These are phyloP conservation scores for Caenorhabditis virilis DNA, from an alignment of 2,888 invertebrate genomes.

Conservation along the genomic window DNA sequence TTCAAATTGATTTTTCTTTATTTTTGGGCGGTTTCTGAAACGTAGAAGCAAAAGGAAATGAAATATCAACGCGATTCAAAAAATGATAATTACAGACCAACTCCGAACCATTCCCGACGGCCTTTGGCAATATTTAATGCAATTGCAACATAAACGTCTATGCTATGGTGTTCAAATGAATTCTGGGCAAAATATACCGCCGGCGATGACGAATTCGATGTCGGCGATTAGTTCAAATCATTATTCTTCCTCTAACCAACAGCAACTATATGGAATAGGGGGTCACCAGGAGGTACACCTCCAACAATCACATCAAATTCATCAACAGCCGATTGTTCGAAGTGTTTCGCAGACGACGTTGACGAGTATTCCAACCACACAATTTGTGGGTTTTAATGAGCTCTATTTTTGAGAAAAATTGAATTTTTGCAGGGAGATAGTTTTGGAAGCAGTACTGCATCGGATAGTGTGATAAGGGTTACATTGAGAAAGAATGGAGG, in stretches of 20 bases:
- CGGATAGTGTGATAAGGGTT: conserved; percentile 23
- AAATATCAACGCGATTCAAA: neutral
- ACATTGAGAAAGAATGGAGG: conserved; percentile 81
- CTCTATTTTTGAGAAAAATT: conserved; percentile 2
- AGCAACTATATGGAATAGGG: neutral
- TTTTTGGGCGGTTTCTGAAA: no score
- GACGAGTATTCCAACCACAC: conserved; percentile 45
- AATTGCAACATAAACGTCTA: conserved; percentile 36
- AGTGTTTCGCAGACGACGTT: conserved; percentile 50
- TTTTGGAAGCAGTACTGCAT: conserved; percentile 31
- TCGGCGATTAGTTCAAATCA: neutral
- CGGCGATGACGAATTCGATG: no score
- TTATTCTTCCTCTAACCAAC: neutral
- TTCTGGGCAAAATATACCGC: neutral
- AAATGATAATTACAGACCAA: conserved; percentile 30
- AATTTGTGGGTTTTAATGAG: conserved; percentile 30
- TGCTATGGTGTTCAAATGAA: conserved; percentile 33
- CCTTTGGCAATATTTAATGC: conserved; percentile 39
- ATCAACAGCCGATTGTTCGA: conserved; percentile 33
- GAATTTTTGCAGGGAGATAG: conserved; percentile 41
- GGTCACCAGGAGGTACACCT: conserved; percentile 11
- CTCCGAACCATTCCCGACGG: conserved; percentile 40
- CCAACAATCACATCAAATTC: conserved; percentile 4
- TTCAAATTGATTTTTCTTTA: no score
- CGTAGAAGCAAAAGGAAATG: no score